These are phyloP conservation scores for Echeneis naucrates DNA, from an alignment of 2,797 vertebrate species.

Conservation along the genomic window DNA sequence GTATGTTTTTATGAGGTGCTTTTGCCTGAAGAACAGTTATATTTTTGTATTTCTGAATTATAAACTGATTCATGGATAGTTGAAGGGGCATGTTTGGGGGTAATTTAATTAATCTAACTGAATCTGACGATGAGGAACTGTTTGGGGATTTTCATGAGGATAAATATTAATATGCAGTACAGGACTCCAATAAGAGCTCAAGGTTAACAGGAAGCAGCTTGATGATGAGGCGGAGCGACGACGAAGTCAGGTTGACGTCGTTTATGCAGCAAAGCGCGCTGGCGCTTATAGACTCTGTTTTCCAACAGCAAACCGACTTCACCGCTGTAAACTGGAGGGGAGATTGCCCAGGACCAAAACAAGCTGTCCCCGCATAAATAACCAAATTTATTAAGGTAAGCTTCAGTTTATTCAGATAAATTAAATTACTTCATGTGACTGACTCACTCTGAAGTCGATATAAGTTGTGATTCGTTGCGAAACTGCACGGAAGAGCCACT, in stretches of 20 bases:
- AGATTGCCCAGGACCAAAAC: constrained; percentile 56
- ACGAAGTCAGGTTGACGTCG: constrained; percentile 59
- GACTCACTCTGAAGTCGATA: background rate
- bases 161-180: constrained; percentile 23
- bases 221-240: background rate
- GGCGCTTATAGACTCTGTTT: fast-evolving
- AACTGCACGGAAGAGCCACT: background rate
- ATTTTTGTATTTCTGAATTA: constrained; percentile 3
- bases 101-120: too few species aligned
- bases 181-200: constrained; percentile 45
- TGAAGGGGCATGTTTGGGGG: too few species aligned
- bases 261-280: fast-evolving
- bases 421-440: background rate
- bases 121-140: too few species aligned
- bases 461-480: background rate
- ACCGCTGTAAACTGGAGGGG: background rate
- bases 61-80: background rate
- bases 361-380: constrained; percentile 33
- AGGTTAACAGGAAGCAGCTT: constrained; percentile 74
- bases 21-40: background rate
- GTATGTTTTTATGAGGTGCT: too few species aligned
- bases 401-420: background rate
- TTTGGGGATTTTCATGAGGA: too few species aligned
- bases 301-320: constrained; percentile 46
- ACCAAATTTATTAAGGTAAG: constrained; percentile 45